Percentiles rank a stretch among this genome's conserved stretches.
phyloP scores from a whole-genome alignment of 2,113 vertebrate species.

The Perca schrenkii region DNA sequence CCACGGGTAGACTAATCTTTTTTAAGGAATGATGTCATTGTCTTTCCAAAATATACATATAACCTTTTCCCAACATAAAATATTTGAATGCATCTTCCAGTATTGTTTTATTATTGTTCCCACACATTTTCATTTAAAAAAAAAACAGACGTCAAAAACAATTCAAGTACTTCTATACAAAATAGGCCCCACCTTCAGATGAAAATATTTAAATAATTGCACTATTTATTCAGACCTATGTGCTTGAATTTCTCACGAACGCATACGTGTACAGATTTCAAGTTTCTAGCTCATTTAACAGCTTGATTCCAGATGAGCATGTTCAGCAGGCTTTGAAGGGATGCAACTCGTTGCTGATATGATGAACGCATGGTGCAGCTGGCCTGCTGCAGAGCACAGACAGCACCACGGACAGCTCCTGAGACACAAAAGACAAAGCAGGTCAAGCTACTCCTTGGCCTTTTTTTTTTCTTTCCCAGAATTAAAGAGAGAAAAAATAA shows the following conservation, averaged over 20 bases:
- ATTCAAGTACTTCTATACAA: not conserved
- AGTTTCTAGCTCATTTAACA: slow-evolving; percentile 43
- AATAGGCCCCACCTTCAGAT: not conserved
- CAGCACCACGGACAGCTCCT: slow-evolving; percentile 66
- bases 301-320: slow-evolving; percentile 48
- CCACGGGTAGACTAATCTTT: not conserved
- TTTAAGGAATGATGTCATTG: not conserved
- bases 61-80: not conserved
- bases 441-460: too few species aligned
- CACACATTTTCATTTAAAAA: not conserved
- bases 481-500: not conserved
- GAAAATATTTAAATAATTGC: not conserved
- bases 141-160: not conserved
- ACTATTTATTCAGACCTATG: not conserved
- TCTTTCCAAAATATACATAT: not conserved
- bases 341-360: slow-evolving; percentile 72
- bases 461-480: not conserved
- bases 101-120: not conserved
- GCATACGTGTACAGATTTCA: not conserved
- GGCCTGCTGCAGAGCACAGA: slow-evolving; percentile 27
- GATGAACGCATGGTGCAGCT: slow-evolving; percentile 48
- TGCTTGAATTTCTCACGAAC: not conserved
- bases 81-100: not conserved
- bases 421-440: not conserved
- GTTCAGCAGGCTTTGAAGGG: slow-evolving; percentile 34